phyloP scores from a whole-genome alignment of 2,113 vertebrate genomes.

The Protomyctophum bolini region DNA sequence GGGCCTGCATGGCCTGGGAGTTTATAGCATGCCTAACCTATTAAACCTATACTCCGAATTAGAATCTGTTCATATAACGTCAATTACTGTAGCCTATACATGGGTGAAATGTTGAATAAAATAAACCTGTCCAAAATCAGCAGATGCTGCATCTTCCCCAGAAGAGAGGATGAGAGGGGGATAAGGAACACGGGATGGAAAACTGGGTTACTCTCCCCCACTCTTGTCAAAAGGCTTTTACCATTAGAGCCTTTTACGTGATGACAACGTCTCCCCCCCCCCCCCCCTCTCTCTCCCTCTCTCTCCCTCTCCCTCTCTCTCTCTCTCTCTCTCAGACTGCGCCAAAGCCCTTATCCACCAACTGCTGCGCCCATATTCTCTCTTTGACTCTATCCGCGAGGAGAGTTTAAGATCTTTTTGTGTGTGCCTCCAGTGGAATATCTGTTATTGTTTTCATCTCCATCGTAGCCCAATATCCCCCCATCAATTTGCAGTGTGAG shows the following conservation, averaged over 20 bases:
- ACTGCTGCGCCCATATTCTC: neutral
- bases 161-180: no score
- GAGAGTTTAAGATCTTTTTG: neutral
- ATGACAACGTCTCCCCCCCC: conserved; percentile 1
- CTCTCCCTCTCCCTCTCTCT: conserved; percentile 24
- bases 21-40: no score
- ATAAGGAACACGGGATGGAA: no score
- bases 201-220: no score
- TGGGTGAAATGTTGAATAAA: no score
- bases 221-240: no score
- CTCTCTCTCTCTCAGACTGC: conserved; percentile 20
- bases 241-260: conserved; percentile 3
- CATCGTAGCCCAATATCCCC: neutral
- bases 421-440: conserved; percentile 20
- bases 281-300: conserved; percentile 38
- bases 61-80: no score
- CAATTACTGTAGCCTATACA: no score
- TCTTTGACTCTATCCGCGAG: neutral
- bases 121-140: conserved; percentile 48
- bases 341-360: neutral
- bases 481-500: neutral
- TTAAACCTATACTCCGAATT: no score
- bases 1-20: no score
- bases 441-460: conserved; percentile 2
- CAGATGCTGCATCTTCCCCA: conserved; percentile 61